Base-by-base conservation (phyloP, 2,888 invertebrate species). In the Linnaemya tessellans region DNA sequence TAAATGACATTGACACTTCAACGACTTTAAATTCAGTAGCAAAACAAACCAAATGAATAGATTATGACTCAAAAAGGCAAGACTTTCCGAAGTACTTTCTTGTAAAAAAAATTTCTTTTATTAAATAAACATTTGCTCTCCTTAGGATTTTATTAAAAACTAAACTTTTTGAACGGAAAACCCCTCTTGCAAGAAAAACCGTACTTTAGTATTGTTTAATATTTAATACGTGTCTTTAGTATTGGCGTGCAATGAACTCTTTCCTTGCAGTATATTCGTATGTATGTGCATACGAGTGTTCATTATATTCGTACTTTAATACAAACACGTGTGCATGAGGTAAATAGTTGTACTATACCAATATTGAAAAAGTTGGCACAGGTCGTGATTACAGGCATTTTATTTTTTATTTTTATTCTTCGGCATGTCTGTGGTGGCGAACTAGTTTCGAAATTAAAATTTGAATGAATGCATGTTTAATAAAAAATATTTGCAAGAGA, bases 351-450 rank as follows among this genome's bases (percentile, higher is more conserved):
- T 58, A 80, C 81, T 89, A 85, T 86, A 86, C 84, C 87, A 88
- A 86, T 62, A 87, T 82, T 82, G 81, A 71, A 85, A 82, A 90
- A 90, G 87, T 88, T 89, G 89, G 87, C 88, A 84, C 85, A 88
- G 86, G 86, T 86, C 81, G 87, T 86, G 73, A 84, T 58, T 80
- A 83, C 60, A 82, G 84, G 78, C 83, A 86, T 87, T 87, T 85
- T 85, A 86, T 87, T 87, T 85, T 85, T 73, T 87, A 25, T 25
- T 58, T 49, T 7, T 41, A 43, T 64, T 73, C 67, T 68, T 38
- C 84, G 3, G 15, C 5, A 15, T 30, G 18, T 22, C 73, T 56
- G 49, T n/a, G 64, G n/a, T 79, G 74, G 30, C 15, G 9, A 78
- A 54, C 18, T 20, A 49, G 10, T 41, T 25, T 30, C 60, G 9